Evolutionary conservation across 2,888 invertebrate genomes (phyloP).

Genomic region (Coenonympha arcania): DNA sequence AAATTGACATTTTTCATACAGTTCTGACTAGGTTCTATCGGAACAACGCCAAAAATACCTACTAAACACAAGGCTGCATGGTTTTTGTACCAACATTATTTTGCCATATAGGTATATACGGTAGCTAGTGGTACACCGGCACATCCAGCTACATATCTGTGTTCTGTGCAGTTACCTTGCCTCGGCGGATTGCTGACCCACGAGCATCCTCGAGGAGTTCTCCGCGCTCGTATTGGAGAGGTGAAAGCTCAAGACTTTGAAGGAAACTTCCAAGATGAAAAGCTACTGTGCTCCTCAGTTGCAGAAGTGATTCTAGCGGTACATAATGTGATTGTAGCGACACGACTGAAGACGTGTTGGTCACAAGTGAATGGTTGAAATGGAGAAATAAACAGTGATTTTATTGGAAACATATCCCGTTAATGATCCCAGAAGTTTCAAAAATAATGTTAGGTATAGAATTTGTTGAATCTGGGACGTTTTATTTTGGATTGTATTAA

Average conservation of each 20-base stretch:
- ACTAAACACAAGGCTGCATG: too few relatives aligned
- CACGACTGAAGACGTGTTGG: conserved; percentile 7
- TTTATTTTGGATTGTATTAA: neutral
- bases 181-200: conserved; percentile 62
- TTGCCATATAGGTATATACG: too few relatives aligned
- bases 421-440: neutral
- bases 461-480: neutral
- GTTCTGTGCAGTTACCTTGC: conserved; percentile 47
- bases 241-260: conserved; percentile 21
- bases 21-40: too few relatives aligned
- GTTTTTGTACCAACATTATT: neutral
- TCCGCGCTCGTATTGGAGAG: conserved; percentile 33
- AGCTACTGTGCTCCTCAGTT: conserved; percentile 16
- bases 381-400: neutral
- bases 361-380: neutral
- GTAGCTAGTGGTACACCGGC: conserved; percentile 14
- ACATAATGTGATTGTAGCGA: conserved; percentile 6
- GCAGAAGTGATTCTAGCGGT: conserved; percentile 7
- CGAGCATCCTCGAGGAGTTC: conserved; percentile 55
- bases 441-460: neutral
- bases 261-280: conserved; percentile 18
- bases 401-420: neutral
- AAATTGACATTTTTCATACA: too few relatives aligned
- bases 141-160: conserved; percentile 18
- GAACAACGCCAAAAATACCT: too few relatives aligned